Evolutionary conservation across 35 echinoderm and acorn worm species (phyloP).

Genomic region (Ptychodera flava): DNA sequence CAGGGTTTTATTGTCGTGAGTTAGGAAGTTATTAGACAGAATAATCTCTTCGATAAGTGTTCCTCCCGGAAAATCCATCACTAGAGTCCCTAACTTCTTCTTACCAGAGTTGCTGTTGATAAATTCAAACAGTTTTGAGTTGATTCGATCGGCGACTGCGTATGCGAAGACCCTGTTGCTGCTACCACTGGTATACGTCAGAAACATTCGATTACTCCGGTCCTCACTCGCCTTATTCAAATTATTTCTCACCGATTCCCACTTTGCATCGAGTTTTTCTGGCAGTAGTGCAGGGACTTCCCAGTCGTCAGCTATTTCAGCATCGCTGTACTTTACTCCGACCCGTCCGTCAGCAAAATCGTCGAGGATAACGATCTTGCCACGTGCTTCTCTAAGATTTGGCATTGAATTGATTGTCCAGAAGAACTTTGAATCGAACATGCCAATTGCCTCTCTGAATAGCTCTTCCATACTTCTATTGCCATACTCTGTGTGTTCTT

Average conservation of each 20-base stretch:
- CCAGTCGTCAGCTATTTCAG: neutral
- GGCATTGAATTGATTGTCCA: neutral
- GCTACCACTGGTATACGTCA: neutral
- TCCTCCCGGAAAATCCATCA: neutral
- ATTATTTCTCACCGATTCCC: neutral
- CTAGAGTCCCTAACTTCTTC: neutral
- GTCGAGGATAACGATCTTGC: neutral
- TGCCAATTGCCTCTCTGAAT: neutral
- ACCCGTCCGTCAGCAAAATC: neutral
- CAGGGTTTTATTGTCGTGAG: no score
- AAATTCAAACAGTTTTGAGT: neutral
- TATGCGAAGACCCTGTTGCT: neutral
- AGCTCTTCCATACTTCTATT: neutral
- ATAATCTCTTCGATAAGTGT: neutral
- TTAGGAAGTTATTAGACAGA: no score
- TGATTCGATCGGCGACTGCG: neutral
- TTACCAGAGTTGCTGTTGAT: neutral
- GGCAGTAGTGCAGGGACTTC: neutral
- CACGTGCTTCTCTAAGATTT: neutral
- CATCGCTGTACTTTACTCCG: neutral
- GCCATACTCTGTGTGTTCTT: neutral
- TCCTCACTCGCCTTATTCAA: neutral
- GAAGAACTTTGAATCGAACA: neutral
- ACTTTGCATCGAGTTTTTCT: neutral
- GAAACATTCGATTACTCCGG: neutral